Percentiles rank a stretch among this genome's conserved stretches.
Evolutionary conservation across 2,113 vertebrate species (phyloP).

Genomic region (Choloepus hoffmanni): DNA sequence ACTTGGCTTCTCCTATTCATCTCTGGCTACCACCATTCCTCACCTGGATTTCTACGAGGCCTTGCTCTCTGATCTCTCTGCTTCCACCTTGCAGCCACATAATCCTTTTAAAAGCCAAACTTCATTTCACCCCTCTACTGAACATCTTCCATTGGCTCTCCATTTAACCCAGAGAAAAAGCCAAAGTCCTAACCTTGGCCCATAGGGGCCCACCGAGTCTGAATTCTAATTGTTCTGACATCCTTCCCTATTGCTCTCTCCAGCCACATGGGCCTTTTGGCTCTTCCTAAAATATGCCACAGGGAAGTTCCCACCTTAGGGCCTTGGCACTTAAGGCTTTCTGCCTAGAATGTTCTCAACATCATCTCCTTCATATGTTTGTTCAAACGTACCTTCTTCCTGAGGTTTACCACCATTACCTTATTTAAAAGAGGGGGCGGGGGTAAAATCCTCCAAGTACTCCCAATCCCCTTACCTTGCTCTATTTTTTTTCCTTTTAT

Average conservation of each 20-base stretch:
- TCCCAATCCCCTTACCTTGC: not conserved
- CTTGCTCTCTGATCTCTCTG: not conserved
- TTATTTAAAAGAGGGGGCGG: not conserved
- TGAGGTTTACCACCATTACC: not conserved
- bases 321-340: not conserved
- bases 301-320: not conserved
- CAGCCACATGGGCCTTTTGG: not conserved
- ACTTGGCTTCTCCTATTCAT: not conserved
- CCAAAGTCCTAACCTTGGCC: not conserved
- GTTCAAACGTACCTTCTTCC: not conserved
- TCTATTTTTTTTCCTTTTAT: not conserved
- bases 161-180: too few species aligned
- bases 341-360: not conserved
- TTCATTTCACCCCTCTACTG: not conserved
- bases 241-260: not conserved
- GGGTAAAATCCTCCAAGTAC: not conserved
- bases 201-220: not conserved
- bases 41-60: not conserved
- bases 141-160: not conserved
- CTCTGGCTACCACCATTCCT: not conserved
- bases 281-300: not conserved
- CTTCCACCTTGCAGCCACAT: not conserved
- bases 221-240: not conserved
- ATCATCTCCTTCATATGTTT: not conserved
- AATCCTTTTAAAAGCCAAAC: not conserved